These are phyloP conservation scores for Globodera ellingtonae DNA, from an alignment of 1,140 invertebrate species.

Conservation along the genomic window DNA sequence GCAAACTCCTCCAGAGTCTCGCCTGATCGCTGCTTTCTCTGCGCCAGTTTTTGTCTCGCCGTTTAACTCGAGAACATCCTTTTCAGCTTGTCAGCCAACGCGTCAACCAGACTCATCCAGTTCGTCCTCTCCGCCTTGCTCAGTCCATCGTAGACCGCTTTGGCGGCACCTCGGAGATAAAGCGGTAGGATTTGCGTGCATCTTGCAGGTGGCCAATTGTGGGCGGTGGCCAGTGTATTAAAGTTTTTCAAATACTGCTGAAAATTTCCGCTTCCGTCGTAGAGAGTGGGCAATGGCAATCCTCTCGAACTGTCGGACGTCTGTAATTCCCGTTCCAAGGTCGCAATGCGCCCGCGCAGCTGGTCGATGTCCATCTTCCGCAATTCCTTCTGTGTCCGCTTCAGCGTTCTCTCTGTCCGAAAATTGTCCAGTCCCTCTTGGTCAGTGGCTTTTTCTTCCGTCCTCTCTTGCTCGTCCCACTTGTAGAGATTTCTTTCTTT, in stretches of 20 bases:
- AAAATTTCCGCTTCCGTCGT: neutral
- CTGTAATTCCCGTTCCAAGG: too few species aligned
- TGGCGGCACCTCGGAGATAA: neutral
- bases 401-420: too few species aligned
- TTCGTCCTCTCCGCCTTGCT: neutral
- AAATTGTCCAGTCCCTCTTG: too few species aligned
- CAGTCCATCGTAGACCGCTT: neutral
- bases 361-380: too few species aligned
- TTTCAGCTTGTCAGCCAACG: neutral
- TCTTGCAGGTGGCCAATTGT: neutral
- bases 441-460: too few species aligned
- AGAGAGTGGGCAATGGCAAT: neutral
- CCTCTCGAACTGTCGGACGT: neutral
- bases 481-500: too few species aligned
- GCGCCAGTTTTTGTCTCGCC: neutral
- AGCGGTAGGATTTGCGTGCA: constrained; percentile 5
- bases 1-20: constrained; percentile 10
- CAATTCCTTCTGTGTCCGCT: too few species aligned
- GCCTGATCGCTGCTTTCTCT: neutral
- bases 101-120: neutral
- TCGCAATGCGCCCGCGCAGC: too few species aligned
- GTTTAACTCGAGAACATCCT: neutral
- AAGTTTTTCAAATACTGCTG: neutral
- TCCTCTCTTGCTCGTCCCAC: too few species aligned
- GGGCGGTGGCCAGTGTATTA: neutral